Base-by-base conservation (phyloP, 2,113 vertebrate species). In the Actenoides hombroni region DNA sequence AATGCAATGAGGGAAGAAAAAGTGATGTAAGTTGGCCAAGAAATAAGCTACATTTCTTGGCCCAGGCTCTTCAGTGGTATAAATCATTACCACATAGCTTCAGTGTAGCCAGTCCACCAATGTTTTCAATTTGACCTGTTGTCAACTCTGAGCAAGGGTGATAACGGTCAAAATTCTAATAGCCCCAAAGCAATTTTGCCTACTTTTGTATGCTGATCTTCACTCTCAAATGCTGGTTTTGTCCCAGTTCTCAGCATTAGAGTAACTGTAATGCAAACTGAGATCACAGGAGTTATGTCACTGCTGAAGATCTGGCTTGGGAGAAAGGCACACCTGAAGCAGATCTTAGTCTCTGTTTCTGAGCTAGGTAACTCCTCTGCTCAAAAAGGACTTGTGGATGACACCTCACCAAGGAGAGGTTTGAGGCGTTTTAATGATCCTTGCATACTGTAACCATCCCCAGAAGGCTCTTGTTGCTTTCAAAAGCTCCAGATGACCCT, bases 1-100 rank as follows among this genome's bases (percentile, higher is more conserved):
- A 92, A 96, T 88, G 48, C 49, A 74, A 26, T 9, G 40, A 92
- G 37, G 63, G 53, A 89, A 94, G 80, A 37, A 90, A 86, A 90
- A 84, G 56, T 94, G 65, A 92, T 87, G 81, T 82, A 65, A 89
- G 42, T 73, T 95, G 92, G 61, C 86, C 77, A 87, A 79, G 86
- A 75, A 71, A 8, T 64, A 69, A 81, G 86, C 69, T 84, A 23
- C 5, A 2, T 10, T 82, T 59, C 61, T 86, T 76, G 88, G 73
- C 40, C 37, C 14, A 11, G 35, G 31, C 67, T 82, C 19, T 86
- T 46, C 1, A 2, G 29, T 57, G 67, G 56, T 73, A 12, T 83
- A 91, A 94, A 92, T 92, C 79, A 85, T n/a, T 48, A 64, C 60
- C 13, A 10, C 8, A 3, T 46, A 24, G 56, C 65, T 79, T 74